These are phyloP conservation scores for Tricholauxania praeusta DNA, from an alignment of 2,888 invertebrate genomes.

Conservation along the genomic window DNA sequence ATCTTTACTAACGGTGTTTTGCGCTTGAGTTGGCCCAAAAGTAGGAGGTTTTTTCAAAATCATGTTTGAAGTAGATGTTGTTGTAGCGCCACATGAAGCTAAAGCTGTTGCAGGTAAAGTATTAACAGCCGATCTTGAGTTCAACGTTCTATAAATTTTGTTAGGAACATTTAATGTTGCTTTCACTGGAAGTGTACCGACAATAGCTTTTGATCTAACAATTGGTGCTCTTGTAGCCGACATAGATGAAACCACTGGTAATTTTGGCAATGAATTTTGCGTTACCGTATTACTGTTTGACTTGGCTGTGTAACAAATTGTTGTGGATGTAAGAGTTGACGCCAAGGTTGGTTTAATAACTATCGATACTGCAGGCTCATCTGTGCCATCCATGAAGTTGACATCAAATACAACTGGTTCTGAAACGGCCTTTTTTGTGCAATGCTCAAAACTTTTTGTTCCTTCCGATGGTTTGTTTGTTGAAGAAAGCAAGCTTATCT, in stretches of 20 bases:
- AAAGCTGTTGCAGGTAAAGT: too few relatives aligned
- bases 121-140: too few relatives aligned
- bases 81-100: neutral
- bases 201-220: neutral
- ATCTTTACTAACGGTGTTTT: too few relatives aligned
- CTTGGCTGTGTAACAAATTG: neutral
- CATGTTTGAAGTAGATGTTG: neutral
- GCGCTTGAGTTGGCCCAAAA: neutral
- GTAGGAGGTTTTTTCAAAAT: neutral
- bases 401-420: conserved; percentile 45
- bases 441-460: neutral
- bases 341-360: conserved; percentile 45
- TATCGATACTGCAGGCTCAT: conserved; percentile 50
- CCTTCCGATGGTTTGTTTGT: neutral
- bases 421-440: neutral
- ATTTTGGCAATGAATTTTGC: neutral
- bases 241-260: neutral
- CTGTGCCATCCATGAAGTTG: conserved; percentile 46
- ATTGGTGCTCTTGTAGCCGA: neutral
- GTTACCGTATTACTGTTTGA: neutral
- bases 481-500: neutral
- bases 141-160: too few relatives aligned
- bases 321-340: neutral
- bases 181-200: neutral
- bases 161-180: too few relatives aligned